A percentile compares a stretch with the other conserved stretches of the same genome.
These are phyloP conservation scores for Leptinotarsa rubiginosa DNA, from an alignment of 2,888 invertebrate species.

Conservation along the genomic window DNA sequence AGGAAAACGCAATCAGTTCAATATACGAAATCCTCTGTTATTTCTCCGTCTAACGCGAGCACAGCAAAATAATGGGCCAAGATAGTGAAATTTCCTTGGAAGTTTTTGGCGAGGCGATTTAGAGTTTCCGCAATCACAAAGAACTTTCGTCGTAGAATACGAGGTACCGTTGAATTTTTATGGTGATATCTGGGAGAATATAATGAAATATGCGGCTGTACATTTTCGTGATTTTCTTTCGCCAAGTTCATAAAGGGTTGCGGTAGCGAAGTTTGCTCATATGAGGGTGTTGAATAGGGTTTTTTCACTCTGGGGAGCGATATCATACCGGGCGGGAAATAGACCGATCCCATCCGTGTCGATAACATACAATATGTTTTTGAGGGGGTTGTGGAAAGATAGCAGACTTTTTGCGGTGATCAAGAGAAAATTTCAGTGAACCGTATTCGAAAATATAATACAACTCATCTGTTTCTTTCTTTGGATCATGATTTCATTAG, in stretches of 20 bases:
- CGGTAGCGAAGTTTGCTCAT: not conserved
- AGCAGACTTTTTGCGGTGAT: too few relatives aligned
- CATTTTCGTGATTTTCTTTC: conserved; percentile 18
- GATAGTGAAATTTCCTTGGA: conserved; percentile 44
- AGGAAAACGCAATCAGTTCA: not conserved
- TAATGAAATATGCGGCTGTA: conserved; percentile 31
- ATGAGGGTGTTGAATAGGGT: not conserved
- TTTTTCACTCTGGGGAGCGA: not conserved
- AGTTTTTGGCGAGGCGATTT: conserved; percentile 40
- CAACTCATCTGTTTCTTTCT: too few relatives aligned
- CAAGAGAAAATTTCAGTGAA: too few relatives aligned
- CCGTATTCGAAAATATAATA: too few relatives aligned
- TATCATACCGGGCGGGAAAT: not conserved
- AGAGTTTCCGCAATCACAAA: conserved; percentile 41
- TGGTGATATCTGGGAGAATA: conserved; percentile 26
- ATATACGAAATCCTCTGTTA: not conserved
- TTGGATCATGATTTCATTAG: too few relatives aligned
- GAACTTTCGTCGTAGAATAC: conserved; percentile 38
- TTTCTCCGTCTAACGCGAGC: conserved; percentile 29
- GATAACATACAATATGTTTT: not conserved
- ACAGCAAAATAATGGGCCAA: conserved; percentile 37
- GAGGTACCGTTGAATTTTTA: conserved; percentile 38
- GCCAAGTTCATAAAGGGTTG: conserved; percentile 1
- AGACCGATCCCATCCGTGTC: not conserved
- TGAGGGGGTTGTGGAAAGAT: too few relatives aligned